These are phyloP conservation scores for Pterostichus niger DNA, from an alignment of 2,888 invertebrate genomes.

Conservation along the genomic window DNA sequence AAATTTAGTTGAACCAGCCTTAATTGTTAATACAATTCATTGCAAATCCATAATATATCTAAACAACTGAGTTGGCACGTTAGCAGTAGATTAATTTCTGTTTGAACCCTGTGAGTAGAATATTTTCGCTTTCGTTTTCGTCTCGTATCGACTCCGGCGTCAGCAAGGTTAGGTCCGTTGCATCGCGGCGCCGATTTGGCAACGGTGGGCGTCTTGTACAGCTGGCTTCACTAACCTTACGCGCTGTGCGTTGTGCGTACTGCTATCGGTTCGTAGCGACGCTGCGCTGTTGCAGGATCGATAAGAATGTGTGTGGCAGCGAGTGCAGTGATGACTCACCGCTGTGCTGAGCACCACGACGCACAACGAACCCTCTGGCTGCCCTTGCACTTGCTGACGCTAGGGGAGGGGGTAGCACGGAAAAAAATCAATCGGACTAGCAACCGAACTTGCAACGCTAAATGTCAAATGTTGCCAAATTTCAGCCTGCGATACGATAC, in stretches of 20 bases:
- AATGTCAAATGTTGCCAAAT: slow-evolving; percentile 77
- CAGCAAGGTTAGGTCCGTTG: slow-evolving; percentile 29
- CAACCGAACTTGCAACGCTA: slow-evolving; percentile 69
- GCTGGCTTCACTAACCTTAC: slow-evolving; percentile 72
- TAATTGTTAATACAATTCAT: too few species aligned
- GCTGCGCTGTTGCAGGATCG: slow-evolving; percentile 71
- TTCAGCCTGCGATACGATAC: slow-evolving; percentile 67
- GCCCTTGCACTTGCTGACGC: slow-evolving; percentile 28
- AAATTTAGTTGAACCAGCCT: too few species aligned
- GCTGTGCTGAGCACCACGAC: slow-evolving; percentile 55
- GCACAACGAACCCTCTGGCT: slow-evolving; percentile 67
- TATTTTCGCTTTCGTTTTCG: slow-evolving; percentile 48
- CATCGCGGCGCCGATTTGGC: slow-evolving; percentile 28
- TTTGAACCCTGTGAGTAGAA: too few species aligned
- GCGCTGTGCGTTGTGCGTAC: slow-evolving; percentile 56
- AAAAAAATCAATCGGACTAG: slow-evolving; percentile 75
- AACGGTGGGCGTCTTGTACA: slow-evolving; percentile 59
- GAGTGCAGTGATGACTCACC: slow-evolving; percentile 77
- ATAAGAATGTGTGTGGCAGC: slow-evolving; percentile 74
- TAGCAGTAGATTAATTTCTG: too few species aligned
- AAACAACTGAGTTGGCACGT: too few species aligned
- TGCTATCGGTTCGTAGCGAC: neutral
- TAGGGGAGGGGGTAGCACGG: neutral
- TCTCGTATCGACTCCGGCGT: slow-evolving; percentile 60
- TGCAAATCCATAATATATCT: too few species aligned